Evolutionary conservation across 2,888 invertebrate genomes (phyloP).

Genomic region (Anthophora plumipes): DNA sequence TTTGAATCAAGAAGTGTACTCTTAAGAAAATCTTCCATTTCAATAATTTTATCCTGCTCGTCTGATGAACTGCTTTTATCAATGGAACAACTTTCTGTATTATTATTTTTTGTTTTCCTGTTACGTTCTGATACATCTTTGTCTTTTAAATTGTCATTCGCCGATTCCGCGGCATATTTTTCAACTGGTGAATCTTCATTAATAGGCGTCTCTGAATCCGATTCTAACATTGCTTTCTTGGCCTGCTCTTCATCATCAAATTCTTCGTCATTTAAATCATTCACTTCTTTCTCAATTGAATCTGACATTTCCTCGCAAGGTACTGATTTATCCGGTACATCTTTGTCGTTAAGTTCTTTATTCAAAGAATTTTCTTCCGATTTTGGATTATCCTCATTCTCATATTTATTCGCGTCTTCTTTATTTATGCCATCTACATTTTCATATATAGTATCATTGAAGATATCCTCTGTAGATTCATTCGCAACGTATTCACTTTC

Average conservation of each 20-base stretch:
- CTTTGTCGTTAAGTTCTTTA: background rate
- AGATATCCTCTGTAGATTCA: constrained; percentile 55
- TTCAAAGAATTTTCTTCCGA: background rate
- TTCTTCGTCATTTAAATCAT: background rate
- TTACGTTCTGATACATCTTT: background rate
- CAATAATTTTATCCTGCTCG: background rate
- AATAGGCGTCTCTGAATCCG: constrained; percentile 23
- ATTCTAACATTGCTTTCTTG: constrained; percentile 19
- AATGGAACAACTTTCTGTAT: background rate
- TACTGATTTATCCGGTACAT: background rate
- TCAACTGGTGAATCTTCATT: constrained; percentile 6
- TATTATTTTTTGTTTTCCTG: background rate
- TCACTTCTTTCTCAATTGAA: background rate
- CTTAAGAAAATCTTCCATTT: constrained; percentile 48
- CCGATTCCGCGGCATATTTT: background rate
- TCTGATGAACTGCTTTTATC: background rate
- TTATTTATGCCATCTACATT: background rate
- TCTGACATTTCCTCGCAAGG: background rate
- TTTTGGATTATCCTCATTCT: background rate
- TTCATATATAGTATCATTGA: constrained; percentile 15
- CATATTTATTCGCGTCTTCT: background rate
- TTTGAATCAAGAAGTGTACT: constrained; percentile 61
- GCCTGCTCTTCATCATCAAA: constrained; percentile 14
- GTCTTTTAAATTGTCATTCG: background rate
- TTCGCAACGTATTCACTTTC: background rate